Evolutionary conservation across 1,140 invertebrate genomes (phyloP).

Genomic region (Theocolax elegans): DNA sequence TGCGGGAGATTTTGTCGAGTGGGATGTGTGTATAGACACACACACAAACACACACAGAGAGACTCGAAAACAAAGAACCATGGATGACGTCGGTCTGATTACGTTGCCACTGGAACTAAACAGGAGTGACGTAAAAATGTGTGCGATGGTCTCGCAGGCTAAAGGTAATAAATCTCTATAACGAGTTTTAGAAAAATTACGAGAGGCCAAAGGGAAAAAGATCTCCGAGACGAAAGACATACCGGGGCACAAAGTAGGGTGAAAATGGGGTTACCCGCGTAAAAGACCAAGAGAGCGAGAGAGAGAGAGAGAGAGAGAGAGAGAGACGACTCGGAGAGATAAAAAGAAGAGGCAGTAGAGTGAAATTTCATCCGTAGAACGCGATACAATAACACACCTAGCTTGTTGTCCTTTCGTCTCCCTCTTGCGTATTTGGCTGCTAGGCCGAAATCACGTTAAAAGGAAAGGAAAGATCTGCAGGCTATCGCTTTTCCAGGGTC

Average conservation of each 20-base stretch:
- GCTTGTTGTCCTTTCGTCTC: not conserved
- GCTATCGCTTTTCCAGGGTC: slow-evolving; percentile 24
- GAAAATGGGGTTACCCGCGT: not conserved
- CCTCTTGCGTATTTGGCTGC: not conserved
- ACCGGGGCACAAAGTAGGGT: not conserved
- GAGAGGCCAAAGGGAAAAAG: not conserved
- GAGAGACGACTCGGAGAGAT: slow-evolving; percentile 21
- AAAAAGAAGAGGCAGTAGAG: slow-evolving; percentile 10
- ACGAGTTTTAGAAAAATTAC: not conserved
- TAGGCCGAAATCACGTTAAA: slow-evolving; percentile 39
- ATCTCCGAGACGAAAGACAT: not conserved
- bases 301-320: slow-evolving; percentile 22
- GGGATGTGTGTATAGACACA: too few relatives aligned
- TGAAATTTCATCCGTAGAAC: slow-evolving; percentile 15
- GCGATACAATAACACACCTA: slow-evolving; percentile 14
- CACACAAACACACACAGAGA: too few relatives aligned
- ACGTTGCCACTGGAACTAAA: too few relatives aligned
- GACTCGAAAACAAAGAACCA: too few relatives aligned
- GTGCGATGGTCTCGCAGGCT: too few relatives aligned
- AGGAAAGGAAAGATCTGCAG: slow-evolving; percentile 24
- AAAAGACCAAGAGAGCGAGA: not conserved
- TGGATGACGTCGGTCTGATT: too few relatives aligned
- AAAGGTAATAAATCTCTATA: not conserved
- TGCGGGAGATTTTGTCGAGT: too few relatives aligned
- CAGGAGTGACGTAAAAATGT: too few relatives aligned